Evolutionary conservation across 1,140 invertebrate species (phyloP), one percentile per base, ranked within the genome.

Genomic region (Lordiphosa stackelbergi): DNA sequence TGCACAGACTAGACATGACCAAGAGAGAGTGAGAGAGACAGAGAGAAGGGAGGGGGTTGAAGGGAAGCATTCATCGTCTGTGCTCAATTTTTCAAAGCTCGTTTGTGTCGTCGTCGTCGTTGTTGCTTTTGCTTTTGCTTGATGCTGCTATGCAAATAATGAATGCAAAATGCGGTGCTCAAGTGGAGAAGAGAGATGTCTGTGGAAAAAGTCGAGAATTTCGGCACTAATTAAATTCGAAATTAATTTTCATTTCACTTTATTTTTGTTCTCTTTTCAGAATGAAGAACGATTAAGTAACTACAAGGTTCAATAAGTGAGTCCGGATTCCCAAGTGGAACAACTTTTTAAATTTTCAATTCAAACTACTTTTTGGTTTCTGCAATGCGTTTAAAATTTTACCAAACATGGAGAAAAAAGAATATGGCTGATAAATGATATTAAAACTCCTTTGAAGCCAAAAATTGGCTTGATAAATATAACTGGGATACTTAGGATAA

Each of bases 41-140:
- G 9, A 12, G 11, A n/a, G n/a, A n/a, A n/a, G n/a, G n/a, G n/a
- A n/a, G n/a, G n/a, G 34, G 5, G 7, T 12, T 28, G n/a, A 11
- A 28, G 19, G 11, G 28, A 41, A 34, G 37, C 34, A 19, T 36
- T 24, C 52, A 56, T 37, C 16, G 72, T 63, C 57, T 73, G 71
- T 52, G 55, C 73, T 81, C 71, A 64, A 79, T 79, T 81, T 75
- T 81, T 79, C 75, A 81, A 81, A 81, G 77, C 71, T 81, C 62
- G 71, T 75, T 81, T 83, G 59, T 74, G 74, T 83, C 71, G 66
- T 74, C 71, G 66, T 74, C 59, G 40, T 57, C 41, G 35, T 16
- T 40, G 34, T 16, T 10, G 28, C 10, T 41, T 13, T 24, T 16
- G 24, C 40, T 34, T 28, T 45, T 12, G 12, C 37, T 49, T 43